Evolutionary conservation across 1,140 invertebrate species (phyloP), one percentile per base, ranked within the genome.

Genomic region (Scaptomyza graminum): DNA sequence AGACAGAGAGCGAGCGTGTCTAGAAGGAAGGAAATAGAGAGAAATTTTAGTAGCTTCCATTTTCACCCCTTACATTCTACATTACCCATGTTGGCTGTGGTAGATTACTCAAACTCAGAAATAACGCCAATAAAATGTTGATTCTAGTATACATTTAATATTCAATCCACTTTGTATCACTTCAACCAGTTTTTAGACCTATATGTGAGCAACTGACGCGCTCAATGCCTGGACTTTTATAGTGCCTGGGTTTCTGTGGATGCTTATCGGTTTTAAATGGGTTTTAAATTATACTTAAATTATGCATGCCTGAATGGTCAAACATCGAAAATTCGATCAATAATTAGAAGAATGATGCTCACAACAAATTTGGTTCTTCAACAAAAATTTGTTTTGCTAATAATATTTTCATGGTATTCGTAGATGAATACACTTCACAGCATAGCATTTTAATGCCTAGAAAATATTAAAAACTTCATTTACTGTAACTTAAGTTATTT

Each of bases 1-100:
- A 90, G 0, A 89, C 79, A 6, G 85, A 81, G 11, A 89, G 16
- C 4, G 79, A 78, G 12, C 84, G 95, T 43, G 96, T 22, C 84
- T 88, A 15, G 5, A 37, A 41, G 1, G 5, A 37, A 44, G 1
- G 8, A 11, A 22, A 0, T 5, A 8, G 4, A 41, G 12, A 15
- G 1, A 37, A 5, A n/a, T n/a, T 9, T 37, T 39, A 3, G 6
- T 15, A 9, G n/a, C 9, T 37, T 37, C 18, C 18, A n/a, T 9
- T 31, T 51, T 64, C 0, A 22, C 1, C 1, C 4, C 11, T 43
- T 15, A 44, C n/a, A 12, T 13, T 46, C 0, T 11, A 37, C 6
- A 9, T 71, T 82, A 87, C 82, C 82, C 75, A 82, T 51, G 64
- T 52, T 8, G 41, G 9, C 13, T 71, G 76, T 13, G 61, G 15